Evolutionary conservation across 1,140 invertebrate genomes (phyloP).

Genomic region (Pseudomyrmex pallidus): DNA sequence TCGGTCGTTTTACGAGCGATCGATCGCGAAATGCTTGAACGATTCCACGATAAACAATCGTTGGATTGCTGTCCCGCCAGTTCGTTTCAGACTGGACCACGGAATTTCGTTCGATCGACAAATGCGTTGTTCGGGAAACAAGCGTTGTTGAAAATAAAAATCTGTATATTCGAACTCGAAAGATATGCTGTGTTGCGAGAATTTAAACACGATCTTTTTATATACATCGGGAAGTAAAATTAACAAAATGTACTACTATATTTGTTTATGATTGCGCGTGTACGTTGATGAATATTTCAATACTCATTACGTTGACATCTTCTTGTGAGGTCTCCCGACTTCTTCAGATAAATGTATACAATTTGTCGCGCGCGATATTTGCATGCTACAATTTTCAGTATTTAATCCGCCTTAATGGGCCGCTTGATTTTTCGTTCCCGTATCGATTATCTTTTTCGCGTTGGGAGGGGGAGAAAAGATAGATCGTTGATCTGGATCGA

Average conservation of each 20-base stretch:
- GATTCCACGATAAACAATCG: constrained; percentile 70
- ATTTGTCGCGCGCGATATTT: neutral
- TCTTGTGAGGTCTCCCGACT: too few relatives aligned
- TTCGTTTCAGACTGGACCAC: neutral
- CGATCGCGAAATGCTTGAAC: constrained; percentile 72
- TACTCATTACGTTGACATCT: too few relatives aligned
- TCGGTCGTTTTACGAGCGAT: constrained; percentile 67
- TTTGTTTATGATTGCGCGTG: too few relatives aligned
- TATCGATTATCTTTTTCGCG: neutral
- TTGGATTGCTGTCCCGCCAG: constrained; percentile 56
- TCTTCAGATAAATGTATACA: too few relatives aligned
- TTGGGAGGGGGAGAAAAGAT: neutral
- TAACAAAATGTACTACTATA: too few relatives aligned
- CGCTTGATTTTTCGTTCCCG: constrained; percentile 57
- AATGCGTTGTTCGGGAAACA: neutral
- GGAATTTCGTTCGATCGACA: constrained; percentile 12
- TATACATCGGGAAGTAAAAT: too few relatives aligned
- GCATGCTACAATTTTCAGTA: constrained; percentile 1
- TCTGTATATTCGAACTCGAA: too few relatives aligned
- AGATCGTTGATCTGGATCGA: constrained; percentile 35
- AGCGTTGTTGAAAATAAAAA: neutral
- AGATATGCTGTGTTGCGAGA: too few relatives aligned
- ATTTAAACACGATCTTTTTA: neutral
- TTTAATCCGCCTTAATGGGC: constrained; percentile 56
- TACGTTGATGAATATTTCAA: too few relatives aligned